Evolutionary conservation across 2,113 vertebrate genomes (phyloP).

Genomic region (Chascanopsetta lugubris): DNA sequence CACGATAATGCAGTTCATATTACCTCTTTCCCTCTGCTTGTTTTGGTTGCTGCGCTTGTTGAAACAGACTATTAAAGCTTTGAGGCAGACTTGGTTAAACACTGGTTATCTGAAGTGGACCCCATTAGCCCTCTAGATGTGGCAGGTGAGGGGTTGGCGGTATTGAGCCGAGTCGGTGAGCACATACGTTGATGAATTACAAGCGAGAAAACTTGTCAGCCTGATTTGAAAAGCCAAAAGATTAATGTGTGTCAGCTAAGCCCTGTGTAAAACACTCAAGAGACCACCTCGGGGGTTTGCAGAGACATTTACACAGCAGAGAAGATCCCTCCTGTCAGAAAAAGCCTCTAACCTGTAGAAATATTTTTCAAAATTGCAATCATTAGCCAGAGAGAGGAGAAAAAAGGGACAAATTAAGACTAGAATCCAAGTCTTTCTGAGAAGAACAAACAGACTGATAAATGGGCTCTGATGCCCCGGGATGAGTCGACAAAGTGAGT

Average conservation of each 20-base stretch:
- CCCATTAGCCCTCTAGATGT: conserved; percentile 68
- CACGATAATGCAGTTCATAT: background rate
- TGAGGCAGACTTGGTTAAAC: conserved; percentile 72
- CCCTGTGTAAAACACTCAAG: conserved; percentile 39
- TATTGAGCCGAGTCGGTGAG: conserved; percentile 44
- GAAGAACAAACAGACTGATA: conserved; percentile 51
- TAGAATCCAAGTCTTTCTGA: conserved; percentile 23
- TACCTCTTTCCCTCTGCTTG: conserved; percentile 37
- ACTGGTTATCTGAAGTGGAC: conserved; percentile 73
- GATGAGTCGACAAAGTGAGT: conserved; percentile 29
- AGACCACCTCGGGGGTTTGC: conserved; percentile 54
- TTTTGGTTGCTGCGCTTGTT: conserved; percentile 64
- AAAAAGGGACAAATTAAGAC: conserved; percentile 53
- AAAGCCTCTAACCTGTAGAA: conserved; percentile 11
- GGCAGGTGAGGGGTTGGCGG: conserved; percentile 37
- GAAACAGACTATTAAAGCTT: conserved; percentile 68
- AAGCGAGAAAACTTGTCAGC: conserved; percentile 62
- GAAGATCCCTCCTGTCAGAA: conserved; percentile 47
- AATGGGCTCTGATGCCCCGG: conserved; percentile 8
- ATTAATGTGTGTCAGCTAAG: conserved; percentile 63
- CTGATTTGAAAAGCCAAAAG: conserved; percentile 63
- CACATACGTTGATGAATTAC: conserved; percentile 69
- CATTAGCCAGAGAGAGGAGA: conserved; percentile 25
- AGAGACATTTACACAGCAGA: conserved; percentile 50
- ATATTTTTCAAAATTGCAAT: conserved; percentile 24